Conservation (phyloP, 2,888 invertebrate genomes). For the Caenorhabditis japonica region DNA sequence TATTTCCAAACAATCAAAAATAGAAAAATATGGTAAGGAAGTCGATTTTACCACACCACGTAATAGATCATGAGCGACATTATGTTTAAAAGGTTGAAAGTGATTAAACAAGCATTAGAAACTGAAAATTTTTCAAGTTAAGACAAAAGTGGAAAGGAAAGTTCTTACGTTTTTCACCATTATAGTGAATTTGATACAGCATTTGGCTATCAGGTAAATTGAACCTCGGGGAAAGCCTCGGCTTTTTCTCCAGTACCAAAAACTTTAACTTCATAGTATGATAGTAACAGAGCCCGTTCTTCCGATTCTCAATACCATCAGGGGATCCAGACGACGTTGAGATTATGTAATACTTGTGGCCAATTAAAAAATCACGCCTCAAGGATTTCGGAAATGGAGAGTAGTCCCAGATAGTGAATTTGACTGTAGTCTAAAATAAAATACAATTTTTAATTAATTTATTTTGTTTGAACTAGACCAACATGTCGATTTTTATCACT, state of each 20-base stretch:
- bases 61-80: too few species aligned
- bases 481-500: slow-evolving; percentile 3
- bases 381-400: too few species aligned
- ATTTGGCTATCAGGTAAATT: neutral
- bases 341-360: slow-evolving; percentile 14
- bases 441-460: neutral
- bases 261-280: slow-evolving; percentile 10
- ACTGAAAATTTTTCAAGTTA: too few species aligned
- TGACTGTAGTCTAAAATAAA: slow-evolving; percentile 15
- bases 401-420: neutral
- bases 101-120: too few species aligned
- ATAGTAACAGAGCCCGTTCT: slow-evolving; percentile 4
- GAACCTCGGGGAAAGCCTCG: too few species aligned
- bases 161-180: too few species aligned
- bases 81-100: too few species aligned
- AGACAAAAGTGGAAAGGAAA: too few species aligned
- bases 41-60: too few species aligned
- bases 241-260: neutral
- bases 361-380: neutral
- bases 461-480: neutral
- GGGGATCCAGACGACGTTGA: slow-evolving; percentile 10
- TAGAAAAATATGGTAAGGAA: too few species aligned
- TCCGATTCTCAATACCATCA: neutral
- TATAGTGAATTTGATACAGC: slow-evolving; percentile 1
- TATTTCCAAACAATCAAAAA: too few species aligned